Percentiles rank a stretch among this genome's conserved stretches.
Evolutionary conservation across 2,797 vertebrate genomes (phyloP).

Genomic region (Pangasius djambal): DNA sequence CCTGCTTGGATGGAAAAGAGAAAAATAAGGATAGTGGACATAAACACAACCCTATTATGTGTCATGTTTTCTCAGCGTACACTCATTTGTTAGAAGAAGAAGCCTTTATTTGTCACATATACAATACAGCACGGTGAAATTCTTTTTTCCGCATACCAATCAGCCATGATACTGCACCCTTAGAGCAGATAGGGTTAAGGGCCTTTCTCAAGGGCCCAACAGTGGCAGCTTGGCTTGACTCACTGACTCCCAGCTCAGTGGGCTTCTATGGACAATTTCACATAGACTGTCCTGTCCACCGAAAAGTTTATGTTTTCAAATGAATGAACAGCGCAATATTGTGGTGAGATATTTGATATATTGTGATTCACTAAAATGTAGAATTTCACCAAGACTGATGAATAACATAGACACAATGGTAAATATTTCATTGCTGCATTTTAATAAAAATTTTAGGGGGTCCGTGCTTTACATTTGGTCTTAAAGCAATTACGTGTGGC

Average conservation of each 20-base stretch:
- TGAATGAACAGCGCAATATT: not conserved
- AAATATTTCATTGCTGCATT: not conserved
- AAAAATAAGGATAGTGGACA: not conserved
- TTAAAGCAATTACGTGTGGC: not conserved
- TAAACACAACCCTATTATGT: constrained; percentile 1
- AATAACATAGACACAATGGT: not conserved
- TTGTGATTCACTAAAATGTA: not conserved
- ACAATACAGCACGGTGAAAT: no score
- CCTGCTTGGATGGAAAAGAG: not conserved
- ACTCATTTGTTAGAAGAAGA: not conserved
- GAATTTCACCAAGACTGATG: not conserved
- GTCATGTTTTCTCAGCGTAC: not conserved
- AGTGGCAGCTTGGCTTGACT: not conserved
- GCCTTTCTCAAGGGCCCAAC: no score
- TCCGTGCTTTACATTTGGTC: not conserved
- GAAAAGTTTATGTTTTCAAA: not conserved
- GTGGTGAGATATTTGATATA: no score
- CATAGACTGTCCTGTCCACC: not conserved
- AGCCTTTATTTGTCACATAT: no score
- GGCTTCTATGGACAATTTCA: not conserved
- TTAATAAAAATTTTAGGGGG: not conserved
- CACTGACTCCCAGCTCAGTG: not conserved
- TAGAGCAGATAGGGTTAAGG: no score
- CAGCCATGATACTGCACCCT: no score
- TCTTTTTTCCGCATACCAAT: no score